Evolutionary conservation across 1,140 invertebrate species (phyloP).

Genomic region (Atopsyche davidsoni): DNA sequence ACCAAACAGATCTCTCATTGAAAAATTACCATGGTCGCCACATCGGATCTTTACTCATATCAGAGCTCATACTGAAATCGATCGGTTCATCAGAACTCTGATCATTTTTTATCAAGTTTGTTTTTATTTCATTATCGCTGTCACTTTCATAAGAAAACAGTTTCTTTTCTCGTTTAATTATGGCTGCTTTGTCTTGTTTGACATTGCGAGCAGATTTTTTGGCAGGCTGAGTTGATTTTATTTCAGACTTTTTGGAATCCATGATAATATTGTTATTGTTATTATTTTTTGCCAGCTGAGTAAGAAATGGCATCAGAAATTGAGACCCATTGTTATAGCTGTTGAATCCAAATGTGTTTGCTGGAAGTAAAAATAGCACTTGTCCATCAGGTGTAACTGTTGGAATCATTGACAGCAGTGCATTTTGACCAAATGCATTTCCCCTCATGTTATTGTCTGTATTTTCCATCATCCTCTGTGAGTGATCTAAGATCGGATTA

Average conservation of each 20-base stretch:
- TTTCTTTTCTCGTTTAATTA: neutral
- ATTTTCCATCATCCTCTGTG: no score
- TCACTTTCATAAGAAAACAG: neutral
- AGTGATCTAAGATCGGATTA: neutral
- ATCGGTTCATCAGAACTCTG: neutral
- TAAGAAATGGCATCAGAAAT: neutral
- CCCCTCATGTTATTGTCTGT: neutral
- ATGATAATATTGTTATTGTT: neutral
- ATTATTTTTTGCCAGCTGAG: neutral
- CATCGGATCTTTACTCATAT: constrained; percentile 8
- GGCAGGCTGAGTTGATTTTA: neutral
- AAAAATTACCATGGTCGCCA: constrained; percentile 13
- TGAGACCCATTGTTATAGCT: neutral
- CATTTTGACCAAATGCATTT: neutral
- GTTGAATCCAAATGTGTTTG: neutral
- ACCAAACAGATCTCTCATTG: no score
- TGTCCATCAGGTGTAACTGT: neutral
- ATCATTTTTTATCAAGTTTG: neutral
- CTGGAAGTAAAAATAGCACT: neutral
- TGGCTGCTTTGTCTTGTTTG: neutral
- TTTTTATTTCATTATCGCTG: neutral
- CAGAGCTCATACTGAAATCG: constrained; percentile 9
- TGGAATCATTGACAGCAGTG: constrained; percentile 6
- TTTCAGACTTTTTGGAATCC: neutral
- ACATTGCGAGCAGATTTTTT: neutral